Evolutionary conservation across 2,888 invertebrate genomes (phyloP).

Genomic region (Agriopis marginaria): DNA sequence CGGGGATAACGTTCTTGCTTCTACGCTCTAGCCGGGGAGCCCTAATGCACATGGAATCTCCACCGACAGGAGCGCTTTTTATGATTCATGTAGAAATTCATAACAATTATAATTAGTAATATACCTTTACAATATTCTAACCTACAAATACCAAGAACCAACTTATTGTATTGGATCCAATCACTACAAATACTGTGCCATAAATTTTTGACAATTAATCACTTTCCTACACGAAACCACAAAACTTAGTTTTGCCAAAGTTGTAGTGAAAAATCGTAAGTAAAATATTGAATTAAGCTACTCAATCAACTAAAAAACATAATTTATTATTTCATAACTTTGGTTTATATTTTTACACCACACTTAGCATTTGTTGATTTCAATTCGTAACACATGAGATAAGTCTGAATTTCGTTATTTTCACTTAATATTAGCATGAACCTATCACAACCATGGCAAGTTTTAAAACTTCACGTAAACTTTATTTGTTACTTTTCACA

Average conservation of each 20-base stretch:
- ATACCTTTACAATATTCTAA: conserved; percentile 4
- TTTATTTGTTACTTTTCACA: conserved; percentile 13
- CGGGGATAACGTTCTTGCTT: too few relatives aligned
- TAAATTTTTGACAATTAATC: neutral
- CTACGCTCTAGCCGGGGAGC: too few relatives aligned
- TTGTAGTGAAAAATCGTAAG: neutral
- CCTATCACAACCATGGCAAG: conserved; percentile 15
- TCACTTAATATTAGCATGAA: conserved; percentile 3
- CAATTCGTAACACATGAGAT: neutral
- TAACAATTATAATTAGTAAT: neutral
- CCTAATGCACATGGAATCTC: too few relatives aligned
- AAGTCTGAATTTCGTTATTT: conserved; percentile 1
- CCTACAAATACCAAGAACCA: conserved; percentile 3
- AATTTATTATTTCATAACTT: neutral
- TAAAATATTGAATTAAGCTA: neutral
- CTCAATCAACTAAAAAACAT: neutral
- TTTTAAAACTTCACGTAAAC: conserved; percentile 27
- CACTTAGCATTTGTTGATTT: neutral
- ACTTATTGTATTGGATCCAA: neutral
- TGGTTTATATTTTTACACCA: neutral
- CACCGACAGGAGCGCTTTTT: too few relatives aligned
- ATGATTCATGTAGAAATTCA: neutral
- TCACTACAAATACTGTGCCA: neutral
- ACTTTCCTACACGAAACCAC: neutral
- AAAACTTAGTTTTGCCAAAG: neutral